Percentiles rank a stretch among this genome's conserved stretches.
These are phyloP conservation scores for Charina bottae DNA, from an alignment of 2,113 vertebrate genomes.

Conservation along the genomic window DNA sequence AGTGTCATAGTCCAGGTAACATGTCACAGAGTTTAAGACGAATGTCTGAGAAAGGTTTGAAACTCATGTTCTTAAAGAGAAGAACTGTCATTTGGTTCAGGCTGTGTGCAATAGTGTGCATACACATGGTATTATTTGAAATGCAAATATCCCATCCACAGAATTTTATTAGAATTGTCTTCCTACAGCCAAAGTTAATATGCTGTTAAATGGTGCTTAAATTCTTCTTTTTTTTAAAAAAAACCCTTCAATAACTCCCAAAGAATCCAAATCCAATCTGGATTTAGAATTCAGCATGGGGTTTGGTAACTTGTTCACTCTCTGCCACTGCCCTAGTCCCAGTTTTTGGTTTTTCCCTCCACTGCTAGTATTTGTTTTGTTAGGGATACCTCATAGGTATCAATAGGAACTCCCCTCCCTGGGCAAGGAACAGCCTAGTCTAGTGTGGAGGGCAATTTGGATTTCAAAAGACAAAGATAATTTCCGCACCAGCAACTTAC, in stretches of 20 bases:
- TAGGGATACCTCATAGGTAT: neutral
- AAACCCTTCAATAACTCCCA: neutral
- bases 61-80: neutral
- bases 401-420: neutral
- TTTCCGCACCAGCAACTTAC: neutral
- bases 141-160: neutral
- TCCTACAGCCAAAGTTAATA: neutral
- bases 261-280: neutral
- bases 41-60: constrained; percentile 22
- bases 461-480: neutral
- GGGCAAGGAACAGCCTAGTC: neutral
- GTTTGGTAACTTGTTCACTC: neutral
- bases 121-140: neutral
- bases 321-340: neutral
- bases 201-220: neutral
- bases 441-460: neutral
- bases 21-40: neutral
- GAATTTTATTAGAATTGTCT: neutral
- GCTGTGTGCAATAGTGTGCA: neutral
- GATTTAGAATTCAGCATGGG: neutral
- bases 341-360: neutral
- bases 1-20: neutral
- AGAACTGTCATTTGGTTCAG: neutral
- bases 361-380: neutral
- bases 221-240: neutral